Conservation (phyloP, 2,888 invertebrate genomes). For the Scaptodrosophila latifasciaeformis region DNA sequence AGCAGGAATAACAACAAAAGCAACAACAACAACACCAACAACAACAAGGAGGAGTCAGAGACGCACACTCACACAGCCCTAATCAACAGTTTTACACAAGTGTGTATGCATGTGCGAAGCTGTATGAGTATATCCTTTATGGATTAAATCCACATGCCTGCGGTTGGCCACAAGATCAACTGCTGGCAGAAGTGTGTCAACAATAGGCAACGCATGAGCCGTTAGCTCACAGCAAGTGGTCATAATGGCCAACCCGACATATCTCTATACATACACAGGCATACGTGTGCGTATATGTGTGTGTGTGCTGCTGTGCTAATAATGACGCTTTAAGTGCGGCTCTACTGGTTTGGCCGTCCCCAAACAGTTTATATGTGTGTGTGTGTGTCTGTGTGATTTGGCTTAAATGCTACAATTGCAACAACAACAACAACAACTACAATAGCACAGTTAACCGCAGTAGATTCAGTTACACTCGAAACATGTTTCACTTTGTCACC, state of each 20-base stretch:
- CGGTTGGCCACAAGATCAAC: slow-evolving; percentile 67
- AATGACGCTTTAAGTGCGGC: slow-evolving; percentile 59
- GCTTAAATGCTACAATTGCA: slow-evolving; percentile 1
- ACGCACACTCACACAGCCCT: neutral
- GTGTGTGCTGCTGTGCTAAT: slow-evolving; percentile 52
- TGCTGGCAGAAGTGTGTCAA: slow-evolving; percentile 71
- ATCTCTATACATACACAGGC: neutral
- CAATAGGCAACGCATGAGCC: slow-evolving; percentile 47
- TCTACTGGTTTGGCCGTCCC: slow-evolving; percentile 3
- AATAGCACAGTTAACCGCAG: slow-evolving; percentile 1
- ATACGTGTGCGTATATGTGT: slow-evolving; percentile 6
- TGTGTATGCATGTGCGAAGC: slow-evolving; percentile 8
- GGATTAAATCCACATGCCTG: slow-evolving; percentile 70
- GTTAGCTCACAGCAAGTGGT: slow-evolving; percentile 58
- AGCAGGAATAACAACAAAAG: slow-evolving; percentile 9
- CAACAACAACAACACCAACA: slow-evolving; percentile 1
- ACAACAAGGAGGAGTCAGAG: neutral
- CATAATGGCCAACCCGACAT: slow-evolving; percentile 49
- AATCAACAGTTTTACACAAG: neutral
- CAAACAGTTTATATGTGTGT: slow-evolving; percentile 1
- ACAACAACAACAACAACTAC: too few relatives aligned
- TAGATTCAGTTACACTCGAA: slow-evolving; percentile 16
- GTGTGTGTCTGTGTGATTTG: slow-evolving; percentile 2
- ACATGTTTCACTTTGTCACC: slow-evolving; percentile 1
- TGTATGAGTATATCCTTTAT: slow-evolving; percentile 64